Evolutionary conservation across 2,797 vertebrate genomes (phyloP), one percentile per base, ranked within the genome.

Genomic region (Mus spretus): DNA sequence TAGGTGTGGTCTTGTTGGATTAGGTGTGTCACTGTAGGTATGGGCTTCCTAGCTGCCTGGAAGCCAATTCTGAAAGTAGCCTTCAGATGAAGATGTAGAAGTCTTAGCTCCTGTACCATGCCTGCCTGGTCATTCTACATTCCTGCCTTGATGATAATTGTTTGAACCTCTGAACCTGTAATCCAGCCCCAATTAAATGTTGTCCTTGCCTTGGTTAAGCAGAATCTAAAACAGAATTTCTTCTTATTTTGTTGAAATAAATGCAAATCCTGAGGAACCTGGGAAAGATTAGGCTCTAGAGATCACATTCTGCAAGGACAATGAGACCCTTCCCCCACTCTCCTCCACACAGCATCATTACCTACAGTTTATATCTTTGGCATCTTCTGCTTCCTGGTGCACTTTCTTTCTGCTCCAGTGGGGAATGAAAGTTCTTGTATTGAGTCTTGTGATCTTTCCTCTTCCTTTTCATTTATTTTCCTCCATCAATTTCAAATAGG

Each of bases 301-400:
- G 44, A n/a, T 31, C 19, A 50, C 1, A 40, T 50, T 59, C 2
- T 59, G 10, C 28, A 20, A 20, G 31, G 24, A 24, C 91, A 78
- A 53, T 1, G 1, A 10, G 2, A 53, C 1, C 12, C 17, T 65
- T 53, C 3, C 31, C 47, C 14, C 22, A 55, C 24, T 47, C 7
- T 59, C 9, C 77, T 14, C 40, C 31, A 12, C 75, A 34, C 1
- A 37, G 0, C 57, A 34, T 2, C 7, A 55, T 75, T 72, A 40
- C 20, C 15, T 2, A 4, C 14, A 40, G 0, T 3, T 0, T 9
- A 44, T 0, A 11, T n/a, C 22, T 91, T 89, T 17, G 9, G 5
- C 47, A 67, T 80, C 26, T 50, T 80, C 11, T 63, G 2, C 20
- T 40, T 79, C 40, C 63, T 3, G 20, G 13, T 67, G 26, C 13